Evolutionary conservation across 2,888 invertebrate genomes (phyloP).

Genomic region (Drosophila recens): DNA sequence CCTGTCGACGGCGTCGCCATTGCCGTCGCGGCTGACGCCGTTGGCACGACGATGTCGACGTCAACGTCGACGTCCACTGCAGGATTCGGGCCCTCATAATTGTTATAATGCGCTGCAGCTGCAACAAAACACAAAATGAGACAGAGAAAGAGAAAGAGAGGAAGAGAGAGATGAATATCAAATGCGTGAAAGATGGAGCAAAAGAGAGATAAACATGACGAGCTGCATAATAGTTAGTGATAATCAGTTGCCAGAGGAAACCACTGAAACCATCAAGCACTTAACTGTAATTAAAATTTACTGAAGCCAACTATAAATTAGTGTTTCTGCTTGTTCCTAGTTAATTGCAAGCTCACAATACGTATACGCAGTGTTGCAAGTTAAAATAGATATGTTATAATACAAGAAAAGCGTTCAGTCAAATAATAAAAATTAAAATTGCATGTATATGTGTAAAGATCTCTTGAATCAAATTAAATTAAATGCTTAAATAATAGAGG

Average conservation of each 20-base stretch:
- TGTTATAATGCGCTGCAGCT: slow-evolving; percentile 43
- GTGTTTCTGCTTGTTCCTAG: slow-evolving; percentile 5
- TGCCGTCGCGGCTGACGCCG: slow-evolving; percentile 22
- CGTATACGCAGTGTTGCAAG: slow-evolving; percentile 13
- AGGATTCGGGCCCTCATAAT: slow-evolving; percentile 42
- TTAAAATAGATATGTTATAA: background rate
- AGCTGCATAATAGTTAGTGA: slow-evolving; percentile 15
- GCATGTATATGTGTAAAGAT: too few relatives aligned
- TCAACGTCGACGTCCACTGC: slow-evolving; percentile 35
- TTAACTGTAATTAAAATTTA: slow-evolving; percentile 50
- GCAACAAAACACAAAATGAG: slow-evolving; percentile 24
- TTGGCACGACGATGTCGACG: slow-evolving; percentile 24
- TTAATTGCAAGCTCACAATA: slow-evolving; percentile 15
- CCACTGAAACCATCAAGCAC: slow-evolving; percentile 30
- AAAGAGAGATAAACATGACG: background rate
- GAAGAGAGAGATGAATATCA: background rate
- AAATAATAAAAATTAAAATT: too few relatives aligned
- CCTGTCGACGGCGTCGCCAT: slow-evolving; percentile 34
- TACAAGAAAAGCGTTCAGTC: too few relatives aligned
- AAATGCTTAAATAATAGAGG: too few relatives aligned
- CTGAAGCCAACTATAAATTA: slow-evolving; percentile 25
- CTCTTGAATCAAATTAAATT: too few relatives aligned
- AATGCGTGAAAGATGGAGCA: background rate
- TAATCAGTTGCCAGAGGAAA: slow-evolving; percentile 24
- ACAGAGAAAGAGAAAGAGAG: background rate